These are phyloP conservation scores for Ploceus nigricollis DNA, from an alignment of 2,113 vertebrate species.

Conservation along the genomic window DNA sequence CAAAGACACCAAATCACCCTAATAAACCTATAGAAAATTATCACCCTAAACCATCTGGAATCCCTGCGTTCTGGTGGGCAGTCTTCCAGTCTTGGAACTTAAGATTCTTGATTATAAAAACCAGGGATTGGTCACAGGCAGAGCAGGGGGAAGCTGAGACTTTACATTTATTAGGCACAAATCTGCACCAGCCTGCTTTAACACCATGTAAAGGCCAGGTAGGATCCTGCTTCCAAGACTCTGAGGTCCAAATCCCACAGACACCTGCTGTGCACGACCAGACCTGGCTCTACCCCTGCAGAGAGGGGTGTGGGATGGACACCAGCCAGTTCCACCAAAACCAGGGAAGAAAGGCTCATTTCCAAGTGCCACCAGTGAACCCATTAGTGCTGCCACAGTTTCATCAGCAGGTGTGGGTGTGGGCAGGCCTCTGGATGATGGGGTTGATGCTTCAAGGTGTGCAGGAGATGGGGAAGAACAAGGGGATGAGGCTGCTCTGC, in stretches of 20 bases:
- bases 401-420: background rate
- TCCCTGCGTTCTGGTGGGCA: background rate
- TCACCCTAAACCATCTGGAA: background rate
- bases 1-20: background rate
- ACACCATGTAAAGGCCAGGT: background rate
- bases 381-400: background rate
- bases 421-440: background rate
- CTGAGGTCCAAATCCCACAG: background rate
- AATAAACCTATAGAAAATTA: background rate
- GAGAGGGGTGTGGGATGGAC: background rate
- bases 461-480: background rate
- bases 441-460: background rate
- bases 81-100: background rate
- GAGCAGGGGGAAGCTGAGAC: background rate
- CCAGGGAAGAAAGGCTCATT: background rate
- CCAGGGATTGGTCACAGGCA: background rate
- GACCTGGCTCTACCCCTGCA: background rate
- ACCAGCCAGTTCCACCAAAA: background rate
- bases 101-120: background rate
- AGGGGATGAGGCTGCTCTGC: background rate
- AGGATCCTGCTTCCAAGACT: background rate
- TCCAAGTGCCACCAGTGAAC: background rate
- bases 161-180: background rate
- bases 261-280: accelerated
- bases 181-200: background rate